Evolutionary conservation across 2,113 vertebrate genomes (phyloP).

Genomic region (Zeus faber): DNA sequence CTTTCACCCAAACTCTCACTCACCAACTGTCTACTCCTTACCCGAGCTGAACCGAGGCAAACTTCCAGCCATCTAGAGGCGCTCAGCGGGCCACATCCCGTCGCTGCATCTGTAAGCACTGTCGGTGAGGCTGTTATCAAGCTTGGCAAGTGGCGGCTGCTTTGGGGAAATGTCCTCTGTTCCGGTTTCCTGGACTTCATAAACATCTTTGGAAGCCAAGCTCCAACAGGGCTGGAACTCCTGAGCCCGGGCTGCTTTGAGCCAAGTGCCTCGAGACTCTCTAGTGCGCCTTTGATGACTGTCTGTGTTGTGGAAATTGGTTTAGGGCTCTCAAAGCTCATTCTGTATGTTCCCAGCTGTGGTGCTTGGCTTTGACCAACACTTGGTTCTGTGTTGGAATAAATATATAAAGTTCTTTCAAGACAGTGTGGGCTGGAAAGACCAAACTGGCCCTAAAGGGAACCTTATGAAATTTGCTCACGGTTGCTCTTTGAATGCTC

Average conservation of each 20-base stretch:
- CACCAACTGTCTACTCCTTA: too few relatives aligned
- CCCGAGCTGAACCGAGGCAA: too few relatives aligned
- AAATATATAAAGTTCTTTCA: not conserved
- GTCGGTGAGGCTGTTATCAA: conserved; percentile 11
- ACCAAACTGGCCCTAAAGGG: not conserved
- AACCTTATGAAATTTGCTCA: conserved; percentile 7
- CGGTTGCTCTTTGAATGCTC: conserved; percentile 16
- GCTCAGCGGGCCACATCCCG: conserved; percentile 10
- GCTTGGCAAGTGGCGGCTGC: conserved; percentile 5
- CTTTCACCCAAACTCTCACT: too few relatives aligned
- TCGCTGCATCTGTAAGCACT: not conserved
- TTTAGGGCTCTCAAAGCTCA: conserved; percentile 19
- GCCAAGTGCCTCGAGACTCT: conserved; percentile 15
- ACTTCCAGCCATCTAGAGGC: too few relatives aligned
- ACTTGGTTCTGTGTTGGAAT: not conserved
- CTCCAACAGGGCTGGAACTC: conserved; percentile 26
- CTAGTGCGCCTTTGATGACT: conserved; percentile 31
- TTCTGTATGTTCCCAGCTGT: conserved; percentile 14
- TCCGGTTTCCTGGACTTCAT: conserved; percentile 27
- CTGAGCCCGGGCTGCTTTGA: conserved; percentile 19
- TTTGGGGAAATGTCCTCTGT: conserved; percentile 16
- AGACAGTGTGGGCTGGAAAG: conserved; percentile 5
- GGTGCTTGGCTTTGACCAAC: conserved; percentile 17
- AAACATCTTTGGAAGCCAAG: conserved; percentile 19
- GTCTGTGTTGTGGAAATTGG: conserved; percentile 32